Conservation (phyloP, 2,113 vertebrate species). For the Sceloporus undulatus region DNA sequence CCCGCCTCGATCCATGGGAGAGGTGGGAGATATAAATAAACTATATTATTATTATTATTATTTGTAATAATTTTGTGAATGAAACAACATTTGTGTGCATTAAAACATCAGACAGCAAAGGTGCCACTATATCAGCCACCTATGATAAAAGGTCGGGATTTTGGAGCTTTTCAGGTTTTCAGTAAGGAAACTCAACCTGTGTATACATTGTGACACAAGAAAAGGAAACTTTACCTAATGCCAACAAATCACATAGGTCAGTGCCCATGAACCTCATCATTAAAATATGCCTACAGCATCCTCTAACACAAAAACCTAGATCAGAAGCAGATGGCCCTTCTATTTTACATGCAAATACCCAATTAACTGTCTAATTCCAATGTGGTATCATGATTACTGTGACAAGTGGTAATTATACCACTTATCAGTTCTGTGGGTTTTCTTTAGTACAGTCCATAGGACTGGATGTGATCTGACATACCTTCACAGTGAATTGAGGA, state of each 20-base stretch:
- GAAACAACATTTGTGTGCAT: too few species aligned
- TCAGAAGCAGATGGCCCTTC: not conserved
- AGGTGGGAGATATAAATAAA: too few species aligned
- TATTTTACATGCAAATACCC: not conserved
- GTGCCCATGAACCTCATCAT: not conserved
- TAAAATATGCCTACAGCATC: not conserved
- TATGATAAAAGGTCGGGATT: too few species aligned
- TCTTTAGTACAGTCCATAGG: not conserved
- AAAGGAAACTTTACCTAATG: not conserved
- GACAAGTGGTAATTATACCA: not conserved
- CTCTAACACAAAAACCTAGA: not conserved
- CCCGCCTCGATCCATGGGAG: too few species aligned
- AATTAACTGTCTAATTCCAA: not conserved
- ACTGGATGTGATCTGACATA: not conserved
- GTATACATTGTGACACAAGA: not conserved
- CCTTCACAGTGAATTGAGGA: not conserved
- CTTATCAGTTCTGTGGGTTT: not conserved
- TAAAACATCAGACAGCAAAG: too few species aligned
- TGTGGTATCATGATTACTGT: not conserved
- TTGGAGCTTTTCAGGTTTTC: too few species aligned
- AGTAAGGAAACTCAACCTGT: too few species aligned
- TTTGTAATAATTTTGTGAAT: too few species aligned
- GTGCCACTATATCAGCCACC: too few species aligned
- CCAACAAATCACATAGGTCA: not conserved
- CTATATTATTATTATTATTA: too few species aligned